Conservation (phyloP, 2,797 vertebrate species). For the Semotilus atromaculatus region DNA sequence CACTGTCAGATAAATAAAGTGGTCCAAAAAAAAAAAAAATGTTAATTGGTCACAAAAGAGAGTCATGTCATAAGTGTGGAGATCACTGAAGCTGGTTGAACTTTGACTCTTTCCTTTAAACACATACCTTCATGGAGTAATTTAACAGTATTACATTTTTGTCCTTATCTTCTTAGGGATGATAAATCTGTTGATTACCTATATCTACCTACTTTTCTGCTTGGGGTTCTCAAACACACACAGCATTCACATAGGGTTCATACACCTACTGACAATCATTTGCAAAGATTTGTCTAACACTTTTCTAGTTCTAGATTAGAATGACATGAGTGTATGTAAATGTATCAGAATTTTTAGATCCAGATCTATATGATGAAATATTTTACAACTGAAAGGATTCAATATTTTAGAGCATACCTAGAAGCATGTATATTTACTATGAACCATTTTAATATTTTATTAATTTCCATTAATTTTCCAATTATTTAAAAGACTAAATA, state of each 20-base stretch:
- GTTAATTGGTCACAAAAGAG: constrained; percentile 6
- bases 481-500: not conserved
- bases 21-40: not conserved
- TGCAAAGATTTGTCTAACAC: not conserved
- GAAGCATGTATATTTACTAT: not conserved
- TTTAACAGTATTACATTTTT: not conserved
- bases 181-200: not conserved
- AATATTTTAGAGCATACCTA: not conserved
- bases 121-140: not conserved
- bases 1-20: not conserved
- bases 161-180: not conserved
- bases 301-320: too few relatives aligned
- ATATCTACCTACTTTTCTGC: not conserved
- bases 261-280: not conserved
- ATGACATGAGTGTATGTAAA: not conserved
- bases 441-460: not conserved
- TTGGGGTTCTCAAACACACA: not conserved
- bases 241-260: not conserved
- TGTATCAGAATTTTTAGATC: too few relatives aligned
- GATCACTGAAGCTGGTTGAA: not conserved
- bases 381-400: not conserved
- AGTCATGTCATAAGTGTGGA: not conserved
- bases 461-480: not conserved
- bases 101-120: constrained; percentile 5
- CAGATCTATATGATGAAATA: not conserved